Percentiles rank a stretch among this genome's conserved stretches.
phyloP scores from a whole-genome alignment of 92 coral and sea anemone genomes.

The Epizoanthus scotinus region DNA sequence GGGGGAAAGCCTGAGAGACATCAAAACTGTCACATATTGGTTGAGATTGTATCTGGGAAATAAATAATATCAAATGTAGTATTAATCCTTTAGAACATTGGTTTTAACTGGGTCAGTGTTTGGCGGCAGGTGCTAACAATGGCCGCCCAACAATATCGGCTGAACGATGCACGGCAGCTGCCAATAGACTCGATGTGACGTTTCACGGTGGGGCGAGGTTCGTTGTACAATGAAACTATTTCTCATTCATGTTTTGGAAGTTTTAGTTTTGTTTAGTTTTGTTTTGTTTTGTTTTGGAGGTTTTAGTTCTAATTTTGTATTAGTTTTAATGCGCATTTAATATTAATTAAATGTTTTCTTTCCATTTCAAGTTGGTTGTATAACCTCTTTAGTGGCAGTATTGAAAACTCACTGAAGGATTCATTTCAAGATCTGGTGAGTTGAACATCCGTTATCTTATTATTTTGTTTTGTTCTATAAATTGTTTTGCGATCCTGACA shows the following conservation, averaged over 20 bases:
- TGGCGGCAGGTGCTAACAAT: background rate
- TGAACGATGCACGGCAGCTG: constrained; percentile 13
- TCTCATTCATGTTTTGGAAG: too few relatives aligned
- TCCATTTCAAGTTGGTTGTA: constrained; percentile 17
- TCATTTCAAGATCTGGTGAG: constrained; percentile 31
- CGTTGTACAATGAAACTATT: too few relatives aligned
- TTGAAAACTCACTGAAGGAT: constrained; percentile 2
- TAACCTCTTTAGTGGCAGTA: constrained; percentile 14
- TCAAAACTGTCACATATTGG: too few relatives aligned
- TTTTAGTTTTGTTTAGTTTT: too few relatives aligned
- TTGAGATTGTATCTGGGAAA: too few relatives aligned
- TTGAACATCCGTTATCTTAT: background rate
- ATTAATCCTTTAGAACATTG: background rate
- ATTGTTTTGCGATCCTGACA: too few relatives aligned
- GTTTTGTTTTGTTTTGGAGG: too few relatives aligned
- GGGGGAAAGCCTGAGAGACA: too few relatives aligned
- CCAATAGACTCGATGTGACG: background rate
- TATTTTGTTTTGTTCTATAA: too few relatives aligned
- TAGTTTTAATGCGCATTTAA: too few relatives aligned
- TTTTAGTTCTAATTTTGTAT: too few relatives aligned
- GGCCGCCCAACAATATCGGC: constrained; percentile 40
- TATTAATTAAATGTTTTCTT: background rate
- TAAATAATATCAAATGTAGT: too few relatives aligned
- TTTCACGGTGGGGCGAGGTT: constrained; percentile 42
- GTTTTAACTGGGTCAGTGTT: background rate